Percentiles rank a stretch among this genome's conserved stretches.
Evolutionary conservation across 1,140 invertebrate genomes (phyloP).

Genomic region (Radopholus similis): DNA sequence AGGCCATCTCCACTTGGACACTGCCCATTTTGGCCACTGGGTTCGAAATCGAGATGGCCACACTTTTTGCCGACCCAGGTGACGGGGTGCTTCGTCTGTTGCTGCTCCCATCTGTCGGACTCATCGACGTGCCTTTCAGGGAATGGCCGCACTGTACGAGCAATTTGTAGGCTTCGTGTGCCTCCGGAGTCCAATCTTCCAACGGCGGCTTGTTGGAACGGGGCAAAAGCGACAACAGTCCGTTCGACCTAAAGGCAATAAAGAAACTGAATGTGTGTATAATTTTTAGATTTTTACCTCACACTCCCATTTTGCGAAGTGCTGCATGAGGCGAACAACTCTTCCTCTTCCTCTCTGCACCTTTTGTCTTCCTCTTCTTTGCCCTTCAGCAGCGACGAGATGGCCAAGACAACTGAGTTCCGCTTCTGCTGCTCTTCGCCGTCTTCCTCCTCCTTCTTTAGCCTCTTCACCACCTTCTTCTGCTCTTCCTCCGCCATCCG

Average conservation of each 20-base stretch:
- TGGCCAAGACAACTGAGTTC: neutral
- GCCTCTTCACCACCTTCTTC: constrained; percentile 29
- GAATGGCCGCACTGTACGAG: constrained; percentile 51
- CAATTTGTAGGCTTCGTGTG: constrained; percentile 57
- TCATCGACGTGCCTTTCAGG: constrained; percentile 31
- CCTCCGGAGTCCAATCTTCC: constrained; percentile 51
- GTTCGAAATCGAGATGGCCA: neutral
- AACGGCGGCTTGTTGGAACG: constrained; percentile 7
- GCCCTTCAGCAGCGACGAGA: neutral
- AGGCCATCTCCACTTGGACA: too few species aligned
- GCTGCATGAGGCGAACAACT: neutral
- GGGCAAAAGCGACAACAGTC: too few species aligned
- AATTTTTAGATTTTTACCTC: too few species aligned
- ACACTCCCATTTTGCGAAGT: too few species aligned
- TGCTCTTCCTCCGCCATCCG: constrained; percentile 23
- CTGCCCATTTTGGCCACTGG: neutral
- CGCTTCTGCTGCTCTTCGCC: neutral
- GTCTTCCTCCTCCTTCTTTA: neutral
- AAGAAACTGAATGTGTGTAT: too few species aligned
- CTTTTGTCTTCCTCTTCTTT: constrained; percentile 1
- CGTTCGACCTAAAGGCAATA: too few species aligned
- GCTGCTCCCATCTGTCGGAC: neutral
- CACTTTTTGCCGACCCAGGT: too few species aligned
- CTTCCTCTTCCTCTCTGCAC: neutral
- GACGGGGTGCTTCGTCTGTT: neutral